These are phyloP conservation scores for Pteropus rufus DNA, from an alignment of 2,797 vertebrate genomes.

Conservation along the genomic window DNA sequence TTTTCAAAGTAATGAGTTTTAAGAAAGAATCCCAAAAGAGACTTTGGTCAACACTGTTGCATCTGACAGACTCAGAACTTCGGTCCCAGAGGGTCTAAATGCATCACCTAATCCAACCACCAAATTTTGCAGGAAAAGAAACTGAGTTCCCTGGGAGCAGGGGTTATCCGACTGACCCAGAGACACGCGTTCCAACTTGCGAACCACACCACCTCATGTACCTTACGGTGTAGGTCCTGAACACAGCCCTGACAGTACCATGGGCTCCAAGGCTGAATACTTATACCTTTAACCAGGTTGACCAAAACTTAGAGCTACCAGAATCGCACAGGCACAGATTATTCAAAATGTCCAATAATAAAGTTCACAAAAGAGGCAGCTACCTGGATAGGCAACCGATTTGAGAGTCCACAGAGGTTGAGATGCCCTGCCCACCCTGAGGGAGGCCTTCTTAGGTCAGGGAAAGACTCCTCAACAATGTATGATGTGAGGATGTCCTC, in stretches of 20 bases:
- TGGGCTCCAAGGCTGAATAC: background rate
- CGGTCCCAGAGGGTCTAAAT: background rate
- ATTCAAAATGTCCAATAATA: background rate
- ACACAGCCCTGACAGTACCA: background rate
- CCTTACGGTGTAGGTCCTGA: background rate
- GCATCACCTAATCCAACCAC: background rate
- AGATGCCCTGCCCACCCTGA: background rate
- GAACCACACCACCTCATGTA: background rate
- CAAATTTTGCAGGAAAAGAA: background rate
- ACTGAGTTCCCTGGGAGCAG: background rate
- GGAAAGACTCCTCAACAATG: background rate
- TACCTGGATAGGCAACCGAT: background rate
- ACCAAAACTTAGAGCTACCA: background rate
- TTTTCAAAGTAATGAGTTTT: background rate
- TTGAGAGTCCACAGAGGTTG: background rate
- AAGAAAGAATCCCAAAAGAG: background rate
- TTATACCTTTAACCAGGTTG: background rate
- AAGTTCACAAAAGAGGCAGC: background rate
- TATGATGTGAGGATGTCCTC: background rate
- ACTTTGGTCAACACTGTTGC: background rate
- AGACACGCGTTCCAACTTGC: background rate
- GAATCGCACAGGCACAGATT: background rate
- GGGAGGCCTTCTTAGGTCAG: background rate
- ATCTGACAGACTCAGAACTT: background rate
- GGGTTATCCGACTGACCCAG: background rate